A percentile compares a stretch with the other conserved stretches of the same genome.
Evolutionary conservation across 2,888 invertebrate genomes (phyloP).

Genomic region (Trachelus tabidus): DNA sequence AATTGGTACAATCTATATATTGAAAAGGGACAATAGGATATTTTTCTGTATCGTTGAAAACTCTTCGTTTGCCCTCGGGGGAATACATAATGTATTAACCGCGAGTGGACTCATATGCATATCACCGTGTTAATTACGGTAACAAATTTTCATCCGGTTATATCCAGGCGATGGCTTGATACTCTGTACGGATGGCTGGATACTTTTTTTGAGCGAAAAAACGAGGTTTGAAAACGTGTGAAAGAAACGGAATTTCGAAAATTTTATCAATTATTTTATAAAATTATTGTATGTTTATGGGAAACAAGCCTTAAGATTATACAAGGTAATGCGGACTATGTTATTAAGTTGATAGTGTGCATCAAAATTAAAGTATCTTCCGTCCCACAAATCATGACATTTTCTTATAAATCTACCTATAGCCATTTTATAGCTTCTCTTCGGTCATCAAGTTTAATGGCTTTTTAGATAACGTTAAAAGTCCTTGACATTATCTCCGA

Average conservation of each 20-base stretch:
- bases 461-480: neutral
- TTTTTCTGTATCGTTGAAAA: neutral
- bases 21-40: neutral
- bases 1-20: neutral
- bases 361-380: constrained; percentile 19
- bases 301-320: neutral
- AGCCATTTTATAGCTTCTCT: neutral
- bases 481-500: neutral
- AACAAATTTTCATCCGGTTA: neutral
- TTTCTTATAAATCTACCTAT: neutral
- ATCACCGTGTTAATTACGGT: neutral
- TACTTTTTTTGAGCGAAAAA: neutral
- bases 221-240: neutral
- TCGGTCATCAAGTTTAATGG: neutral
- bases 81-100: neutral
- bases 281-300: neutral
- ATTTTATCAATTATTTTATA: neutral
- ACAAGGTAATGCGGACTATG: neutral
- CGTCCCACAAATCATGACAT: constrained; percentile 1
- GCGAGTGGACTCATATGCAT: neutral
- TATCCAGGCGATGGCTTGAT: neutral
- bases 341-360: constrained; percentile 22
- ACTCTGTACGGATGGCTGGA: neutral
- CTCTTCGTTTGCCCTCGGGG: neutral
- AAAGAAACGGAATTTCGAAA: neutral